Evolutionary conservation across 2,797 vertebrate species (phyloP).

Genomic region (Monodelphis domestica): DNA sequence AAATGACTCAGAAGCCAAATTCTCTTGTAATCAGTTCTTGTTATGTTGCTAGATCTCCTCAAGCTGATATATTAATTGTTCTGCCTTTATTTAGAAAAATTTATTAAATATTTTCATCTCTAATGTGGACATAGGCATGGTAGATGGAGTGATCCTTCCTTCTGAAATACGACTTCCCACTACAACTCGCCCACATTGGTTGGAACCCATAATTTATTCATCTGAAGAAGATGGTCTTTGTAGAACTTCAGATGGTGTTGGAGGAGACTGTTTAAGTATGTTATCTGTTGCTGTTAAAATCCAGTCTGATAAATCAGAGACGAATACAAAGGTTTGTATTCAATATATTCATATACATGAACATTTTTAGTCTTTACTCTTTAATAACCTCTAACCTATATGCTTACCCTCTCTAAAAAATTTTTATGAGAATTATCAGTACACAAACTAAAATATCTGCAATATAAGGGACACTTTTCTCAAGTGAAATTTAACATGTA

Average conservation of each 20-base stretch:
- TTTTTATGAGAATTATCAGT: background rate
- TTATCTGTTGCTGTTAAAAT: conserved; percentile 96
- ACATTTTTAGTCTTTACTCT: background rate
- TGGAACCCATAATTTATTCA: conserved; percentile 95
- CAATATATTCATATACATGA: conserved; percentile 17
- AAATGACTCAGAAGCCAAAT: too few relatives aligned
- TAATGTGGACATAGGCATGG: conserved; percentile 85
- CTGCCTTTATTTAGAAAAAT: background rate
- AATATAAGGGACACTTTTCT: background rate
- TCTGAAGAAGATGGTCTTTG: conserved; percentile 90
- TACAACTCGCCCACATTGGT: conserved; percentile 93
- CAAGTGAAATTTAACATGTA: background rate
- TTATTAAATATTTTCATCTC: conserved; percentile 23
- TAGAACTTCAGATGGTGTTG: conserved; percentile 90
- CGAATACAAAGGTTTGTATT: conserved; percentile 93
- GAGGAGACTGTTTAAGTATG: conserved; percentile 93
- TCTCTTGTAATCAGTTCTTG: too few relatives aligned
- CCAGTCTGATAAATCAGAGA: conserved; percentile 93
- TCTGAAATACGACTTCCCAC: conserved; percentile 91
- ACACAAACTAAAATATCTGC: background rate
- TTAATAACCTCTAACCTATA: background rate
- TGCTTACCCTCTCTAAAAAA: background rate
- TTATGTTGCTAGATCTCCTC: too few relatives aligned
- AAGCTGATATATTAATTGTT: too few relatives aligned
- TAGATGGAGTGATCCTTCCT: conserved; percentile 88